These are phyloP conservation scores for Hippocampus mohnikei DNA, from an alignment of 2,113 vertebrate genomes.

Conservation along the genomic window DNA sequence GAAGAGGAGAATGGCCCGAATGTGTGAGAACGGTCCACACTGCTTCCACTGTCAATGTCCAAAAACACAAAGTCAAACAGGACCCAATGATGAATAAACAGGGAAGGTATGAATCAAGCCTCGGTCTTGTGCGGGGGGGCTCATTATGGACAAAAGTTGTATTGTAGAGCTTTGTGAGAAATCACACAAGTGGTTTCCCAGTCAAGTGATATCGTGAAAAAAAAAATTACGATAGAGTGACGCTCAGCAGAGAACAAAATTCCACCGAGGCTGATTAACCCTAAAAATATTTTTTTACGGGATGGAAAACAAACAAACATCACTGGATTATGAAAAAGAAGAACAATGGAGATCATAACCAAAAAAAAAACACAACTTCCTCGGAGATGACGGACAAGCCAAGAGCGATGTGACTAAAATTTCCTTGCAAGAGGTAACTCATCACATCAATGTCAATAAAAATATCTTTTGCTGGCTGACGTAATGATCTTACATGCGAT, in stretches of 20 bases:
- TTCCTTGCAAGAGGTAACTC: background rate
- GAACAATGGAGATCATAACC: too few relatives aligned
- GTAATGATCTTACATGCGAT: too few relatives aligned
- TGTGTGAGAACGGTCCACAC: slow-evolving; percentile 43
- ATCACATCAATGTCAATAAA: background rate
- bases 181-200: slow-evolving; percentile 10
- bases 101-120: slow-evolving; percentile 48
- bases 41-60: slow-evolving; percentile 41
- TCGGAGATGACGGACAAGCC: background rate
- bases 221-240: background rate
- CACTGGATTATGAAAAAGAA: too few relatives aligned
- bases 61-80: slow-evolving; percentile 40
- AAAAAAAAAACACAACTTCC: background rate
- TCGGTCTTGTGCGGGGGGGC: slow-evolving; percentile 24
- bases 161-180: slow-evolving; percentile 29
- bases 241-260: background rate
- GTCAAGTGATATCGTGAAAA: background rate
- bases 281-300: background rate
- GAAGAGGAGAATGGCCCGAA: slow-evolving; percentile 44
- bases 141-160: slow-evolving; percentile 19
- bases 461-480: too few relatives aligned
- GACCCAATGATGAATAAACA: slow-evolving; percentile 55
- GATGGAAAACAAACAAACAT: background rate
- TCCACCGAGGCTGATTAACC: too few relatives aligned
- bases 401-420: background rate